A percentile compares a stretch with the other conserved stretches of the same genome.
Conservation (phyloP, 2,888 invertebrate species). For the Caenorhabditis macrosperma region DNA sequence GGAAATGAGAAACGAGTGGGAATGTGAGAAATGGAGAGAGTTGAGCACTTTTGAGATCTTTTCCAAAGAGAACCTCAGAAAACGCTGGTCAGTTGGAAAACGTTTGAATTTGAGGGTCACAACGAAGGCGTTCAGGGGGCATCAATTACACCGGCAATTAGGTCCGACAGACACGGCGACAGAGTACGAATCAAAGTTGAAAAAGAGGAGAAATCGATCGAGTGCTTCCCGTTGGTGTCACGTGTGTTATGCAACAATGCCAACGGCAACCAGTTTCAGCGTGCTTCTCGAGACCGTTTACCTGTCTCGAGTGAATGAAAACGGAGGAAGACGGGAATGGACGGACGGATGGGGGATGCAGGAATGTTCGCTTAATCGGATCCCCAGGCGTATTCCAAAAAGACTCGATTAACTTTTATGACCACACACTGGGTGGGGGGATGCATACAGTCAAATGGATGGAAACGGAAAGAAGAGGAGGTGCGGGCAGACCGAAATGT, state of each 20-base stretch:
- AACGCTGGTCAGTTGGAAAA: background rate
- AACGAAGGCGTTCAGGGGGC: conserved; percentile 18
- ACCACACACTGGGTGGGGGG: conserved; percentile 11
- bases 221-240: conserved; percentile 1
- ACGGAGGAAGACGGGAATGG: background rate
- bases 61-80: background rate
- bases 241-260: conserved; percentile 45
- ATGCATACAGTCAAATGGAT: conserved; percentile 36
- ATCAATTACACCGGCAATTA: conserved; percentile 47
- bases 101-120: conserved; percentile 38
- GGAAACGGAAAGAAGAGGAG: conserved; percentile 38
- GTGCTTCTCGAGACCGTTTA: conserved; percentile 21
- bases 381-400: conserved; percentile 4
- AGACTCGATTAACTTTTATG: conserved; percentile 53
- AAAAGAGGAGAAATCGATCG: background rate
- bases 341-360: conserved; percentile 10
- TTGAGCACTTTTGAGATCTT: too few relatives aligned
- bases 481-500: conserved; percentile 30
- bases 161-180: conserved; percentile 19
- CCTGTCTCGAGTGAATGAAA: conserved; percentile 28
- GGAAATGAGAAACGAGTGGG: background rate
- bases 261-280: background rate
- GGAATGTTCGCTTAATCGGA: conserved; percentile 41
- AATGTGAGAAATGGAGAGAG: background rate
- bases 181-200: conserved; percentile 1